Evolutionary conservation across 1,140 invertebrate genomes (phyloP), one percentile per base, ranked within the genome.

Genomic region (Potamilus streckersoni): DNA sequence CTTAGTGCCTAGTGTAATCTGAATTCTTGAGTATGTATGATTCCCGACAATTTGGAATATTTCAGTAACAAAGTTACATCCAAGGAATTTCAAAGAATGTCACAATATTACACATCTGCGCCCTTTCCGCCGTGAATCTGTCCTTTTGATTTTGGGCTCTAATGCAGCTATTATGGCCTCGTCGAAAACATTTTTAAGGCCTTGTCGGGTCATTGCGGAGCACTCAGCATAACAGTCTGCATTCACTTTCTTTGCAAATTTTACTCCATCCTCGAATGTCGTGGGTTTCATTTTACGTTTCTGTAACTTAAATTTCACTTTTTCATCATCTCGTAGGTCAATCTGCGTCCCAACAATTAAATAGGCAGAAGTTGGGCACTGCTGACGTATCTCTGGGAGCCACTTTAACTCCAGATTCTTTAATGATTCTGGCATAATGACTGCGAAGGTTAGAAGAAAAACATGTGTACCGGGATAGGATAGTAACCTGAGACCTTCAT

Each of bases 391-490:
- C 87, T 93, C 92, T 19, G 90, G 90, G 78, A 89, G 86, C 91
- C 91, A 89, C 92, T 98, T 99, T 75, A 96, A 96, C 86, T 97
- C 93, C 73, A 99, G 96, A 90, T 99, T 99, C 91, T 99, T 97
- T 92, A 98, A 98, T 79, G 97, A 98, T n/a, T 97, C 96, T 73
- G 98, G 98, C 81, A 96, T 98, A 56, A 99, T 97, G 79, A 99
- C 97, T 83, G 97, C 99, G 91, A 99, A 99, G 92, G 97, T 98
- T 66, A 99, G 97, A 78, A 99, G 94, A 92, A 99, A 99, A 71
- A 99, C 97, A 90, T 99, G 97, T 27, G 97, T 99, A 89, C 98
- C 97, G 81, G 97, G 97, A 91, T 99, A 99, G 57, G 96, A 97
- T 11, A 99, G 91, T 17, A 96, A 96, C 85, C 97, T 92, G 64